Evolutionary conservation across 1,140 invertebrate species (phyloP), one percentile per base, ranked within the genome.

Genomic region (Diorhabda elongata): DNA sequence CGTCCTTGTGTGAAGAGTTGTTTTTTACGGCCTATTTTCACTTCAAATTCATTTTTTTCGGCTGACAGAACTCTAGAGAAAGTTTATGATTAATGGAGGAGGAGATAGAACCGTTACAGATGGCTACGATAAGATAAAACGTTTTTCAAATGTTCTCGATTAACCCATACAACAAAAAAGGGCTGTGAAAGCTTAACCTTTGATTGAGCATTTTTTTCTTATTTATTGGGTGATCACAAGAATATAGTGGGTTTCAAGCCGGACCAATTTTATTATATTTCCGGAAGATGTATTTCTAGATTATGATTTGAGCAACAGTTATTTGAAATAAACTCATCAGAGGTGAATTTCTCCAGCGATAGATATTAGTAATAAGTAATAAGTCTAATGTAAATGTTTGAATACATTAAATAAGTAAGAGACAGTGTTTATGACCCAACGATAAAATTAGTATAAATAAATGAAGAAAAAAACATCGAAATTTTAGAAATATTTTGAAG

Each of bases 11-110:
- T 52, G n/a, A n/a, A n/a, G n/a, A 52, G 47, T n/a, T 52, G 47
- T 52, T 52, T 52, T 52, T 52, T 52, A 52, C 47, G 47, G 6
- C 47, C 47, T 52, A 52, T 52, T 52, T 52, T 52, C 47, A 52
- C 47, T 52, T 52, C 6, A 52, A 52, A 52, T 52, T 52, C 47
- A 52, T 52, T 52, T 52, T 52, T 52, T 52, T n/a, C 47, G 47
- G 47, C 47, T 52, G 47, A 52, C 6, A n/a, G 47, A 6, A 52
- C n/a, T 52, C 47, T 52, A 52, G 47, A 52, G 47, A 52, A 52
- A 52, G 47, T 52, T 52, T 52, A 52, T 52, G 47, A 52, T 52
- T 52, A 52, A 52, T 52, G 47, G 47, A 52, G 47, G n/a, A 52
- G 47, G 47, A 52, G 47, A 52, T 52, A n/a, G 47, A 52, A 52